phyloP scores from a whole-genome alignment of 1,140 invertebrate genomes.

The Pygmarrhopalites habei region DNA sequence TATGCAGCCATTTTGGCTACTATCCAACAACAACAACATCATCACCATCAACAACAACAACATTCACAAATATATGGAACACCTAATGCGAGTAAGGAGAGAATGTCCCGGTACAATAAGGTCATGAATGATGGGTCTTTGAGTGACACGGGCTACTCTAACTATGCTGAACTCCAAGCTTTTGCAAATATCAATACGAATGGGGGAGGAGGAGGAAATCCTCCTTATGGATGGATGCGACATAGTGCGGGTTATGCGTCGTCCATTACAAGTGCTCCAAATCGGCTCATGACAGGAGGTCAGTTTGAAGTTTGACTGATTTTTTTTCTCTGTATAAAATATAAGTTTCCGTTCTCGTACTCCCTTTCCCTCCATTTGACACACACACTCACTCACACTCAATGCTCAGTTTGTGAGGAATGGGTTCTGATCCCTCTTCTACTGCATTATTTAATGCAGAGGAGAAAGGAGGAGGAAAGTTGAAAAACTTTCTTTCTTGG shows the following conservation, averaged over 20 bases:
- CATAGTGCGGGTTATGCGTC: constrained; percentile 55
- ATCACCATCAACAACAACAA: constrained; percentile 34
- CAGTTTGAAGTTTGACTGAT: constrained; percentile 8
- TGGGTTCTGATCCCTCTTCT: too few species aligned
- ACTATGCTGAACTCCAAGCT: constrained; percentile 49
- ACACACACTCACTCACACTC: too few species aligned
- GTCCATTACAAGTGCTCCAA: constrained; percentile 44
- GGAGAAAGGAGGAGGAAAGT: too few species aligned
- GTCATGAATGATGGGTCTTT: constrained; percentile 55
- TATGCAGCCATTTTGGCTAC: constrained; percentile 46
- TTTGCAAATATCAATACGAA: constrained; percentile 44
- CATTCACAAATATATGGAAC: constrained; percentile 33
- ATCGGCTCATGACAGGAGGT: constrained; percentile 41
- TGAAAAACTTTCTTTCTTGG: too few species aligned
- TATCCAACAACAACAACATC: constrained; percentile 34
- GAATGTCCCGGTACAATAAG: constrained; percentile 33
- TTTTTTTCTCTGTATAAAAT: neutral
- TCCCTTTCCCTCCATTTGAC: too few species aligned
- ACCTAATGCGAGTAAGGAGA: constrained; percentile 31
- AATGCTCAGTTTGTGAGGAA: too few species aligned
- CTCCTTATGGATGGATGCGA: constrained; percentile 54
- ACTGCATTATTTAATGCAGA: too few species aligned
- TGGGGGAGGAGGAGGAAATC: constrained; percentile 45
- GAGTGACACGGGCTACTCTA: constrained; percentile 58
- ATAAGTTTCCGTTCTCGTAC: neutral